phyloP scores from a whole-genome alignment of 2,113 vertebrate species.

The Loxodonta africana region DNA sequence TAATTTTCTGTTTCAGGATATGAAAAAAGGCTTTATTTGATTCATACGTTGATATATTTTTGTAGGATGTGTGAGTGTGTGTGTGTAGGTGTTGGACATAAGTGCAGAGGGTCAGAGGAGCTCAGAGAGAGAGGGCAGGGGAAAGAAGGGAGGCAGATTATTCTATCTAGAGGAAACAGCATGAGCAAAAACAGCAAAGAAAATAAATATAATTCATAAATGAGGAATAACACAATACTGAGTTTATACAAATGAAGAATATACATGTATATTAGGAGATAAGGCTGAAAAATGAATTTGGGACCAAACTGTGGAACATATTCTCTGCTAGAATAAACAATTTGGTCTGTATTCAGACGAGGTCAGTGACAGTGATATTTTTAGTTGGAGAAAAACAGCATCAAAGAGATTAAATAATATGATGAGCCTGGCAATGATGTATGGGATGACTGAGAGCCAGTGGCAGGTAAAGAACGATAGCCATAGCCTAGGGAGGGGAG shows the following conservation, averaged over 20 bases:
- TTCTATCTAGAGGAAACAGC: background rate
- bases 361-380: conserved; percentile 10
- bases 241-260: conserved; percentile 34
- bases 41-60: background rate
- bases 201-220: conserved; percentile 29
- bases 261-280: conserved; percentile 25
- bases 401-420: background rate
- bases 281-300: background rate
- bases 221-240: background rate
- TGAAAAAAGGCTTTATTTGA: background rate
- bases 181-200: background rate
- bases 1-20: background rate
- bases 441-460: background rate
- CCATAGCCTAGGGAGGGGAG: background rate
- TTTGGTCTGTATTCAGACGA: background rate
- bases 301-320: conserved; percentile 4
- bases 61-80: background rate
- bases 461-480: background rate
- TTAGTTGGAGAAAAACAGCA: conserved; percentile 40
- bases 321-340: conserved; percentile 59
- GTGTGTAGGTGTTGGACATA: fast-evolving
- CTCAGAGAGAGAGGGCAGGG: background rate
- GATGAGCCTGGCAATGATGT: background rate
- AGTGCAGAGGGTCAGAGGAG: no score
- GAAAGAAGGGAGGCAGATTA: background rate